Evolutionary conservation across 2,113 vertebrate genomes (phyloP), one percentile per base, ranked within the genome.

Genomic region (Antidorcas marsupialis): DNA sequence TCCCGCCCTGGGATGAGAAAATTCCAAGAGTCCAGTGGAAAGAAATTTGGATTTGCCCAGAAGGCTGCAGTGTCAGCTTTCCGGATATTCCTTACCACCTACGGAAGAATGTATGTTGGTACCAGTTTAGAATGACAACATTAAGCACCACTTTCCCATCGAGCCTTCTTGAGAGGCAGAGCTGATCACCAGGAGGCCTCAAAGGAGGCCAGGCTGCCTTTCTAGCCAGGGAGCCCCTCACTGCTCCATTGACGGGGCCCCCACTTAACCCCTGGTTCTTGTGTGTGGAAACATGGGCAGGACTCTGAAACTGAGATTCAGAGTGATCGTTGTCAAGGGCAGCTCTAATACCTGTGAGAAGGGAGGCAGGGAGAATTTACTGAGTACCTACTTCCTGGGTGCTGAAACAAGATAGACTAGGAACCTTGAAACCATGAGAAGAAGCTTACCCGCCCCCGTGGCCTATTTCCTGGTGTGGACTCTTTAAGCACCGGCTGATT

Each of bases 1-100:
- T 96, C 90, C 88, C 14, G 0, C 87, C 92, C 91, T 83, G 62
- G 78, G 78, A 83, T 97, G 95, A 97, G 97, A 94, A 96, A 95
- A 97, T 98, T 94, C 97, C 88, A 93, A 27, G 47, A 89, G 59
- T 86, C 52, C 50, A 53, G 17, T 33, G 87, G 97, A 97, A 93
- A 98, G 89, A 89, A 87, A 91, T 62, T 89, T 92, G 45, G 52
- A 91, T 95, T 91, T 94, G 28, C 87, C 33, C 28, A 79, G 92
- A 97, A 95, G 96, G 76, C 85, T 85, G 60, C 82, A 45, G 33
- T 21, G 23, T 96, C 90, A 97, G 94, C 88, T 86, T 81, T 84
- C 21, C 3, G 45, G 85, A 39, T 86, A 36, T 86, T 67, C 50
- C 57, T 43, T 52, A 52, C 94, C 83, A 57, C 79, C 86, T 81